Conservation (phyloP, 1,140 invertebrate species). For the Apis cerana region DNA sequence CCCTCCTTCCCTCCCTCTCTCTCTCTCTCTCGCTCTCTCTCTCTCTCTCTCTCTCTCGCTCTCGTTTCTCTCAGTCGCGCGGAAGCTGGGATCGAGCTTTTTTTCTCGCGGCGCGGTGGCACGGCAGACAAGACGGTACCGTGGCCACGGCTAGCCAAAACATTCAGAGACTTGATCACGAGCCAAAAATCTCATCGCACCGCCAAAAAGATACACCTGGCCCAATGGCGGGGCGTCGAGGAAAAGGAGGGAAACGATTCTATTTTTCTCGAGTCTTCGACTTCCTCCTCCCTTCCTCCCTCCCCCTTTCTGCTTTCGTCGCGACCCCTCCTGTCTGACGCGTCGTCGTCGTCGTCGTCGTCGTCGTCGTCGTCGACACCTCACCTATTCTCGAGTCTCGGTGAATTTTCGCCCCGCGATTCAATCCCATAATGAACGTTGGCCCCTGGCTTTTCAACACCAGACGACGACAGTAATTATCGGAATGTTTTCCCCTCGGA, state of each 20-base stretch:
- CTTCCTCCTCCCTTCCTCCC: not conserved
- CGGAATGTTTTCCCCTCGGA: not conserved
- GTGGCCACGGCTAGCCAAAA: constrained; percentile 69
- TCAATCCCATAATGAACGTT: constrained; percentile 1
- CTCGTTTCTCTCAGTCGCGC: constrained; percentile 18
- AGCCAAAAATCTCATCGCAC: constrained; percentile 72
- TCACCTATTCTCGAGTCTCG: not conserved
- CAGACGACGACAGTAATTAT: constrained; percentile 8
- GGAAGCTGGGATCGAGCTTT: constrained; percentile 37
- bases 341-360: no score
- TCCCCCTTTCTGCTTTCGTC: no score
- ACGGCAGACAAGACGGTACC: constrained; percentile 70
- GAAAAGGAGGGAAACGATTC: constrained; percentile 21
- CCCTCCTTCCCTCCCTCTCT: not conserved
- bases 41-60: not conserved
- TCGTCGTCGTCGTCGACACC: not conserved
- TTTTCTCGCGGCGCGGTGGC: constrained; percentile 55
- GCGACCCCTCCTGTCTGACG: not conserved
- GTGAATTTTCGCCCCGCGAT: not conserved
- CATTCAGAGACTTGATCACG: constrained; percentile 69
- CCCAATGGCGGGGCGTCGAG: constrained; percentile 16
- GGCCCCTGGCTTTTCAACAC: not conserved
- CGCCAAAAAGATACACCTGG: constrained; percentile 74
- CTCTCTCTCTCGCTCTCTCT: not conserved
- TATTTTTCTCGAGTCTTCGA: constrained; percentile 32